A percentile compares a stretch with the other conserved stretches of the same genome.
These are phyloP conservation scores for Pinna nobilis DNA, from an alignment of 1,140 invertebrate species.

Conservation along the genomic window DNA sequence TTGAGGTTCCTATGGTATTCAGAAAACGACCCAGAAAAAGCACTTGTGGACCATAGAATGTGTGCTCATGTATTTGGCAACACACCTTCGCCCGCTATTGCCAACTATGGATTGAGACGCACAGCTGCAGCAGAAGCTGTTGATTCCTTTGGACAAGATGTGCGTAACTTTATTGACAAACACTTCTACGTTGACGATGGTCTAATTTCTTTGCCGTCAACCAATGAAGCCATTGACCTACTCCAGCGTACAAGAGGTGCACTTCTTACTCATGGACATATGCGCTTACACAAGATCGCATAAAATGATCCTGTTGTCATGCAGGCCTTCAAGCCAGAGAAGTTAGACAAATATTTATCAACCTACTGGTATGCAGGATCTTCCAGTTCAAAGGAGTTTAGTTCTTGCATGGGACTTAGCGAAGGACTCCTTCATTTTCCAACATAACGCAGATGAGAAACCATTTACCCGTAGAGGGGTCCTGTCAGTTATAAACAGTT, in stretches of 20 bases:
- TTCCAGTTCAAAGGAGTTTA: conserved; percentile 30
- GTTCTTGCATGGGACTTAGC: conserved; percentile 41
- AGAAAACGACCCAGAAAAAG: conserved; percentile 25
- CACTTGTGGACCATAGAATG: conserved; percentile 23
- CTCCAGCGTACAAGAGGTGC: no score
- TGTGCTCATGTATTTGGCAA: conserved; percentile 32
- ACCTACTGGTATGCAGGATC: neutral
- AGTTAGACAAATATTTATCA: conserved; percentile 20
- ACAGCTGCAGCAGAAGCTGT: conserved; percentile 16
- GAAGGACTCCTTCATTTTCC: conserved; percentile 38
- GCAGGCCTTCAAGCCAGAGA: neutral
- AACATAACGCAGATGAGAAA: conserved; percentile 13
- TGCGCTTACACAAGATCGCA: no score
- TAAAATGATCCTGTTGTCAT: no score
- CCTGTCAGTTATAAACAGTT: conserved; percentile 15
- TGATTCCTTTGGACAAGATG: neutral
- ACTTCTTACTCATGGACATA: no score
- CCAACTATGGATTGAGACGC: conserved; percentile 45
- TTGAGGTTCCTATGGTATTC: conserved; percentile 44
- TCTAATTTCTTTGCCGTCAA: no score
- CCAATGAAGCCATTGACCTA: no score
- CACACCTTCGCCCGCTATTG: conserved; percentile 40
- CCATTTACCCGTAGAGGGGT: conserved; percentile 40
- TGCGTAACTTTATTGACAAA: neutral
- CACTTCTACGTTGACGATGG: no score